Evolutionary conservation across 2,113 vertebrate genomes (phyloP).

Genomic region (Seriola aureovittata): DNA sequence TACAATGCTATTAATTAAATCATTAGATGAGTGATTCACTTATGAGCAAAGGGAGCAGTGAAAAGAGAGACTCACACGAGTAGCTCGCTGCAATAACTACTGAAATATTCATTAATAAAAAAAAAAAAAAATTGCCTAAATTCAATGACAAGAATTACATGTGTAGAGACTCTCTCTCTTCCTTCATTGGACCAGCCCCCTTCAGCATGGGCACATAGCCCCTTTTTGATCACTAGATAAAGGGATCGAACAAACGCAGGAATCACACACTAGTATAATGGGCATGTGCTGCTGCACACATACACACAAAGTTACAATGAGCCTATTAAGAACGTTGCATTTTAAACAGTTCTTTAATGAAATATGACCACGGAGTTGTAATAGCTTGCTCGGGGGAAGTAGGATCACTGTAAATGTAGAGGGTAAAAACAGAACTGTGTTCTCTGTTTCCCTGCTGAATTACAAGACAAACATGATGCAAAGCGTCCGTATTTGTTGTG

Average conservation of each 20-base stretch:
- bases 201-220: constrained; percentile 65
- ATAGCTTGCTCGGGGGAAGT: constrained; percentile 64
- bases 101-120: constrained; percentile 87
- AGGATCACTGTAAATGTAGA: constrained; percentile 60
- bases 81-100: constrained; percentile 82
- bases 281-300: constrained; percentile 13
- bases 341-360: constrained; percentile 75
- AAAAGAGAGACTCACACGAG: constrained; percentile 77
- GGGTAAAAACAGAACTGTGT: constrained; percentile 48
- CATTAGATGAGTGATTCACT: constrained; percentile 85
- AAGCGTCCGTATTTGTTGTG: constrained; percentile 52
- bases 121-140: constrained; percentile 81
- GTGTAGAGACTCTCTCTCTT: constrained; percentile 82
- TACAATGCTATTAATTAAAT: constrained; percentile 90
- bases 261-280: constrained; percentile 38
- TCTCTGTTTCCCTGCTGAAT: constrained; percentile 65
- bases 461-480: constrained; percentile 69
- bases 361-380: constrained; percentile 71
- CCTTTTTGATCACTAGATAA: constrained; percentile 78
- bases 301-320: constrained; percentile 51
- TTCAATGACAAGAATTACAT: constrained; percentile 87
- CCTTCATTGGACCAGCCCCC: constrained; percentile 77
- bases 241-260: constrained; percentile 68
- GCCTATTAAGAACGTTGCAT: constrained; percentile 71
- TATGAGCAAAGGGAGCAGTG: constrained; percentile 80